Evolutionary conservation across 2,113 vertebrate species (phyloP).

Genomic region (Calyptomena viridis): DNA sequence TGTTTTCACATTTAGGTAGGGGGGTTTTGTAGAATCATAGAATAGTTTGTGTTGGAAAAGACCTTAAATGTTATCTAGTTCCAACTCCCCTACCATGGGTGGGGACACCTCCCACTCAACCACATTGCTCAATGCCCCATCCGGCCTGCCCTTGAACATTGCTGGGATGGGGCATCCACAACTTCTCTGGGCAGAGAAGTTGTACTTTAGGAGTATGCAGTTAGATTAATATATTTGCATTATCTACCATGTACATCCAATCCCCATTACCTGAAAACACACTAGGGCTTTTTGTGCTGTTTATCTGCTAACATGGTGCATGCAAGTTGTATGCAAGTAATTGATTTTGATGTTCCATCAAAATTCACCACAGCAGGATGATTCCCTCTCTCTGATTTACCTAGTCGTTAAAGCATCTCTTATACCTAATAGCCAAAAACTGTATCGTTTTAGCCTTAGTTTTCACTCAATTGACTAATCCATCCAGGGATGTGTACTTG

Average conservation of each 20-base stretch:
- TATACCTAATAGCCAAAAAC: not conserved
- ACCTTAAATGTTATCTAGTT: not conserved
- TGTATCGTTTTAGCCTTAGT: slow-evolving; percentile 1
- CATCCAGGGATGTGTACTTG: slow-evolving; percentile 9
- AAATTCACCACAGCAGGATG: not conserved
- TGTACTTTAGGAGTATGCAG: not conserved
- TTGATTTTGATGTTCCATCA: not conserved
- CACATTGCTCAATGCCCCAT: not conserved
- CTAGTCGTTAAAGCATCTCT: slow-evolving; percentile 4
- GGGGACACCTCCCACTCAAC: not conserved
- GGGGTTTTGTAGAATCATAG: not conserved
- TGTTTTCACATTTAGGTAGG: not conserved
- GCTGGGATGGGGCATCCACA: not conserved
- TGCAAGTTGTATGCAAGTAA: not conserved
- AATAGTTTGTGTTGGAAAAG: not conserved
- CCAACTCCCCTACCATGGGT: not conserved
- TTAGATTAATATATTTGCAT: not conserved
- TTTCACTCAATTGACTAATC: not conserved
- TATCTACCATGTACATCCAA: not conserved
- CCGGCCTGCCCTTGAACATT: not conserved
- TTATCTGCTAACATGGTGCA: not conserved
- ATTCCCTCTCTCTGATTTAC: not conserved
- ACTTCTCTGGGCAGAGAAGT: not conserved
- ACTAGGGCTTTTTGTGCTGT: not conserved
- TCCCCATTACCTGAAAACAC: not conserved